phyloP scores from a whole-genome alignment of 2,888 invertebrate genomes.

The Esperia sulphurella region DNA sequence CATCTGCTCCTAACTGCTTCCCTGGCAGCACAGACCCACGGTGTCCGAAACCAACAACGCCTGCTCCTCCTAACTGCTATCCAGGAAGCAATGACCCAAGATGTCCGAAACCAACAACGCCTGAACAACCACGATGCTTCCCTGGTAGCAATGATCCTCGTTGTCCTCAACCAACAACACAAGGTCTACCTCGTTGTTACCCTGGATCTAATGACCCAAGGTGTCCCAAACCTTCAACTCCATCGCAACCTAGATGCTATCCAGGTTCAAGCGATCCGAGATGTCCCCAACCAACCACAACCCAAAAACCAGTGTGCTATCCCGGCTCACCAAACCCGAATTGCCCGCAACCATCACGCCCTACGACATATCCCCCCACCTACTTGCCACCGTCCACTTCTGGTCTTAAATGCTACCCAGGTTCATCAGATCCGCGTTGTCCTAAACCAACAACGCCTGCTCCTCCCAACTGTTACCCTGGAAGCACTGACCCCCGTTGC shows the following conservation, averaged over 20 bases:
- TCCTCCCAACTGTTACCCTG: constrained; percentile 24
- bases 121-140: constrained; percentile 30
- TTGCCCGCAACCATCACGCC: constrained; percentile 29
- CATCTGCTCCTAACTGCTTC: constrained; percentile 18
- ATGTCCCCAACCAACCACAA: constrained; percentile 27
- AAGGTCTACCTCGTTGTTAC: constrained; percentile 24
- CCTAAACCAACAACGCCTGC: constrained; percentile 21
- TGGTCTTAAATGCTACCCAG: constrained; percentile 17
- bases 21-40: constrained; percentile 33
- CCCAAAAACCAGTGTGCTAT: constrained; percentile 28
- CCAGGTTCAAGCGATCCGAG: constrained; percentile 29
- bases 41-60: constrained; percentile 14
- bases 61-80: constrained; percentile 26
- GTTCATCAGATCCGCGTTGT: constrained; percentile 31
- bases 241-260: constrained; percentile 28
- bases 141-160: constrained; percentile 49
- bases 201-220: constrained; percentile 28
- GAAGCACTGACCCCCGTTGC: constrained; percentile 21
- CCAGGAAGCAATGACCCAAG: constrained; percentile 39
- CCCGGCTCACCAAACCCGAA: constrained; percentile 41
- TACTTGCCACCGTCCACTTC: constrained; percentile 20
- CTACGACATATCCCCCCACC: constrained; percentile 18
- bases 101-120: constrained; percentile 21
- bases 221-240: constrained; percentile 26
- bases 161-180: constrained; percentile 26